Base-by-base conservation (phyloP, 2,797 vertebrate genomes). In the Pitangus sulphuratus region DNA sequence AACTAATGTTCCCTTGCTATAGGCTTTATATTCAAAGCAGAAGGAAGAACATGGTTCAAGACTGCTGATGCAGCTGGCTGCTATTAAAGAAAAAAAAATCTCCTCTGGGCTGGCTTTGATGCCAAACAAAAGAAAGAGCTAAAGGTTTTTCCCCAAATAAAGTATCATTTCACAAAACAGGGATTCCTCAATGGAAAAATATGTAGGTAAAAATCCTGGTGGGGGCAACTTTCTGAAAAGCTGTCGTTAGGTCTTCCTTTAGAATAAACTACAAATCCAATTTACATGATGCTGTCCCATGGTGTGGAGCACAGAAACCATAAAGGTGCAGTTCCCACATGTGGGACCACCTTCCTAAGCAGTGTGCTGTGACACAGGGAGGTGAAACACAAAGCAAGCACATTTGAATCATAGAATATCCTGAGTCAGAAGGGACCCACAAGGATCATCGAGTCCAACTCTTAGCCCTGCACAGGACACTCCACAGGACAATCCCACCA, bases 1-100 rank as follows among this genome's bases (percentile, higher is more conserved):
- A 94, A 31, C 22, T 42, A 75, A 85, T 51, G 33, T 61, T 91
- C 91, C 76, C 62, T 85, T 84, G 68, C 66, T 92, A 82, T 66
- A 76, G 70, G 68, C 37, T 96, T 94, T 83, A 69, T 96, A 94
- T 68, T 95, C 78, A 93, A 94, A 94, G 90, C 84, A 94, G 87
- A 91, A 84, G 57, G 93, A 90, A 89, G 71, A 93, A 94, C 28
- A 81, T 51, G 78, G 84, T 53, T 96, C 68, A 85, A 89, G 84
- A 89, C 45, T 89, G 54, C 69, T 92, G 93, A 92, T 83, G 68
- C 64, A 95, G 84, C 89, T 87, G 89, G 60, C 57, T 89, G 78
- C 75, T 71, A 74, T 90, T 53, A 81, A 64, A 89, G 35, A 16
- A 56, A 70, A 71, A 26, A 26, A 48, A 30, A 5, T 69, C 62